Evolutionary conservation across 2,113 vertebrate genomes (phyloP).

Genomic region (Callocephalon fimbriatum): DNA sequence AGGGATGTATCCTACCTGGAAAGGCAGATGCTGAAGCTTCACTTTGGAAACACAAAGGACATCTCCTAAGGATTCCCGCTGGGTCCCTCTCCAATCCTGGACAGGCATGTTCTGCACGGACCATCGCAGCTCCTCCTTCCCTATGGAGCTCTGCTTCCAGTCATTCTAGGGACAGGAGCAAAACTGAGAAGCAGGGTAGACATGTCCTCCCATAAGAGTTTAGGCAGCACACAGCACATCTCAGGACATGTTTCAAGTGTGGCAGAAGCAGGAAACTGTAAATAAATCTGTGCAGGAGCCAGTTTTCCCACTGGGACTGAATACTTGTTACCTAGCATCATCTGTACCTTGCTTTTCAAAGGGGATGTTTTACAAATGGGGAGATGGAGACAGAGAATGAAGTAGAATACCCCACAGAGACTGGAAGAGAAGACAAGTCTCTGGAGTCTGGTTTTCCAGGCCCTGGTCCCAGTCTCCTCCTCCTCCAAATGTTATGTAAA

Average conservation of each 20-base stretch:
- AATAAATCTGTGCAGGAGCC: not conserved
- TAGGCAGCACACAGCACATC: fast-evolving
- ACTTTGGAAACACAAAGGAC: constrained; percentile 90
- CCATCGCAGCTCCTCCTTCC: constrained; percentile 83
- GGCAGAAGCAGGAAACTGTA: not conserved
- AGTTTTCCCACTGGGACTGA: not conserved
- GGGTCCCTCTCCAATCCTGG: constrained; percentile 84
- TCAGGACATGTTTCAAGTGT: not conserved
- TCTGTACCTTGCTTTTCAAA: not conserved
- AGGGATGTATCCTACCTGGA: constrained; percentile 78
- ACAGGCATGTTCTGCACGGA: constrained; percentile 85
- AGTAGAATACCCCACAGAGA: not conserved
- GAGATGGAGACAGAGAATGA: not conserved
- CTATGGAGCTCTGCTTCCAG: not conserved
- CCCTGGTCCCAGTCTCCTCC: not conserved
- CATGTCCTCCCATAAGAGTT: not conserved
- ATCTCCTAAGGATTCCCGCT: constrained; percentile 80
- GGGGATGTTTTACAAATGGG: not conserved
- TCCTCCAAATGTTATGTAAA: not conserved
- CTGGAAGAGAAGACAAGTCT: not conserved
- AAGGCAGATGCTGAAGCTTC: constrained; percentile 91
- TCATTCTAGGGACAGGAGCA: constrained; percentile 30
- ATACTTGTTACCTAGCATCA: not conserved
- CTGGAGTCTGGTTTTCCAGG: not conserved
- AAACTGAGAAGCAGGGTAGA: not conserved